Base-by-base conservation (phyloP, 2,888 invertebrate genomes). In the Asteroscopus sphinx region DNA sequence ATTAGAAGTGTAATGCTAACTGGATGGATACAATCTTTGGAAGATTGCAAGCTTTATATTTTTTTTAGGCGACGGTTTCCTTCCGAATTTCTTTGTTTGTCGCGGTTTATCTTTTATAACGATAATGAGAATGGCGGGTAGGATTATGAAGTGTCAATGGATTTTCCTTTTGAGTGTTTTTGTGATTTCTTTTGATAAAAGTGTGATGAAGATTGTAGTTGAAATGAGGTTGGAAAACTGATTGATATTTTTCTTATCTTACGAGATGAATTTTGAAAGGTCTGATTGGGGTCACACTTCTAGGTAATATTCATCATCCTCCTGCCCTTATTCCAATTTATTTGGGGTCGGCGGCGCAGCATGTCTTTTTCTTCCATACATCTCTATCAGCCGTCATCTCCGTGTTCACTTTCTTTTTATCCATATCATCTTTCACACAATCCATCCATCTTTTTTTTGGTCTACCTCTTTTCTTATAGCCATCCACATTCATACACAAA, bases 1-100 rank as follows among this genome's bases (percentile, higher is more conserved):
- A 76, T 68, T 73, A 64, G 44, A 64, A 64, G 51, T 48, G 60
- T 61, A 56, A 76, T 72, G 68, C 58, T 44, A 56, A 68, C 37
- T 53, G 55, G 61, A 61, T 42, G 36, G 36, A 52, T 52, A 68
- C 55, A 51, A 68, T 72, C 61, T 68, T 35, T 25, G 28, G 17
- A n/a, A 26, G 28, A 59, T 47, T 41, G 41, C 16, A n/a, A 37
- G 44, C 44, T 45, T 71, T 45, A 58, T 47, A 30, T 46, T 57
- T 67, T 67, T 71, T 4, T 40, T 52, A 67, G 51, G n/a, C 44
- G 44, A 17, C 32, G 3, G n/a, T 57, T 56, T 21, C 3, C 36
- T 42, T 44, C 42, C 47, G 12, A 15, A 36, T 44, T 55, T 51
- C 67, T 66, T 67, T 71, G 67, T 67, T 52, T 45, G 39, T 36